Conservation (phyloP, 2,888 invertebrate species). For the Ametastegia equiseti region DNA sequence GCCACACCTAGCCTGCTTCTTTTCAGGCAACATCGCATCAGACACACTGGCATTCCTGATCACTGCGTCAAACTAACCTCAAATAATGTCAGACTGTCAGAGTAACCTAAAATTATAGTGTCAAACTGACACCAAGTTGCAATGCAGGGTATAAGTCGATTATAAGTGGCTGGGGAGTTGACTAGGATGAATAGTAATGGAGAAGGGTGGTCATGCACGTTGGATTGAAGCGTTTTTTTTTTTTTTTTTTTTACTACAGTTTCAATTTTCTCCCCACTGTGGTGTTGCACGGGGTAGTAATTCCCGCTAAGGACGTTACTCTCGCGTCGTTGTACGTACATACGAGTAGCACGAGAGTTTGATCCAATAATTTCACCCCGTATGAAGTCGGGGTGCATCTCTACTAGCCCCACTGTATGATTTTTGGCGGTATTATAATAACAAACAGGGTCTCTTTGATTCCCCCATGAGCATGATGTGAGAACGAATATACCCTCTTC, state of each 20-base stretch:
- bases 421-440: not conserved
- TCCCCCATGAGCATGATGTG: no score
- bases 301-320: constrained; percentile 61
- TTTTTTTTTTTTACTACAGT: no score
- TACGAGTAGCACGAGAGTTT: constrained; percentile 47
- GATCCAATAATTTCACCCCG: constrained; percentile 55
- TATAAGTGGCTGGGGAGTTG: no score
- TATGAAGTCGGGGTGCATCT: not conserved
- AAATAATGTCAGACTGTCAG: no score
- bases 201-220: not conserved
- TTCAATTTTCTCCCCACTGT: no score
- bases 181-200: not conserved
- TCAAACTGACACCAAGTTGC: no score
- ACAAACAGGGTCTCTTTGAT: not conserved
- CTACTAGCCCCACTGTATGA: not conserved
- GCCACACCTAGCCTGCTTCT: not conserved
- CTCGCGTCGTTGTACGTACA: constrained; percentile 55
- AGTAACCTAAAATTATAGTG: no score
- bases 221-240: no score
- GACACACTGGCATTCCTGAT: no score
- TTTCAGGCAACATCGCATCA: not conserved
- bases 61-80: no score
- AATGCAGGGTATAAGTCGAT: no score
- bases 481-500: not conserved
- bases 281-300: constrained; percentile 49